These are phyloP conservation scores for Enchytraeus crypticus DNA, from an alignment of 2,888 invertebrate genomes.

Conservation along the genomic window DNA sequence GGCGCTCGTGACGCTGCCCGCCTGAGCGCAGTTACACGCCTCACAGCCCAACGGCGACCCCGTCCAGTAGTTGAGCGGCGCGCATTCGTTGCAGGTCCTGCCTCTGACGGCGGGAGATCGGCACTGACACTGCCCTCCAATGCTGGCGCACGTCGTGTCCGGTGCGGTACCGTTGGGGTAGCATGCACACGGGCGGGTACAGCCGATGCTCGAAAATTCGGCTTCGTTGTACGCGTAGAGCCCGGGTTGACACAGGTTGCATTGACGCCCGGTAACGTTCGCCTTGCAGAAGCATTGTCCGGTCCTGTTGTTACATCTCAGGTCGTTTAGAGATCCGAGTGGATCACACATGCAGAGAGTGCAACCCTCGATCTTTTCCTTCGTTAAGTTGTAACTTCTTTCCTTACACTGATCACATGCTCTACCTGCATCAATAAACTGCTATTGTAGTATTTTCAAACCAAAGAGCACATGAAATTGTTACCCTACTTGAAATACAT, in stretches of 20 bases:
- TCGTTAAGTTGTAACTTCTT: slow-evolving; percentile 40
- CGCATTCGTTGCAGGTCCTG: not conserved
- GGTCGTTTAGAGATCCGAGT: slow-evolving; percentile 34
- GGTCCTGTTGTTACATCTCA: slow-evolving; percentile 33
- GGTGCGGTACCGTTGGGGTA: not conserved
- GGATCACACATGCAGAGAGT: slow-evolving; percentile 43
- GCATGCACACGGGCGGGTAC: not conserved
- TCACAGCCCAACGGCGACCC: not conserved
- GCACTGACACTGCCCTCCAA: not conserved
- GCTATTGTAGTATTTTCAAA: no score
- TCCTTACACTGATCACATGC: slow-evolving; percentile 39
- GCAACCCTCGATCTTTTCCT: slow-evolving; percentile 37
- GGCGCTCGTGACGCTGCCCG: slow-evolving; percentile 8
- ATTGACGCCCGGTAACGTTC: slow-evolving; percentile 12
- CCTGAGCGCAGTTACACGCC: slow-evolving; percentile 17
- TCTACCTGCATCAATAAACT: slow-evolving; percentile 22
- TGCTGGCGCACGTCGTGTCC: not conserved
- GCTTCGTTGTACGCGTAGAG: slow-evolving; percentile 2
- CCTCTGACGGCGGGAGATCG: not conserved
- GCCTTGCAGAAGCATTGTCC: slow-evolving; percentile 24
- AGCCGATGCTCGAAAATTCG: not conserved
- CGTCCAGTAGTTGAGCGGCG: not conserved
- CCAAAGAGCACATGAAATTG: no score
- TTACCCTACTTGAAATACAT: no score
- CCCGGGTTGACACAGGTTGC: slow-evolving; percentile 18